Base-by-base conservation (phyloP, 2,888 invertebrate genomes). In the Parnassius smintheus region DNA sequence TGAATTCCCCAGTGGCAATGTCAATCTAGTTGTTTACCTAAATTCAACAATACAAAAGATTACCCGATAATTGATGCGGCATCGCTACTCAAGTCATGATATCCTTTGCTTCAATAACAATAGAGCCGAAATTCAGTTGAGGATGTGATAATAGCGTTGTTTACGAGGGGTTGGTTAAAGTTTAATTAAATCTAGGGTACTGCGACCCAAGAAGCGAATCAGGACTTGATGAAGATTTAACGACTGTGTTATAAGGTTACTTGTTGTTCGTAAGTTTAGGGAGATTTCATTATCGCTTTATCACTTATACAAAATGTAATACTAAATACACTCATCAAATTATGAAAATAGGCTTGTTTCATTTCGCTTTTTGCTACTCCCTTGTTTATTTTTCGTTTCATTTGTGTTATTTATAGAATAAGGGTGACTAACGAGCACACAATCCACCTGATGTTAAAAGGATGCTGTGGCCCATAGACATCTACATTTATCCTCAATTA, bases 161-260 rank as follows among this genome's bases (percentile, higher is more conserved):
- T 89, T 89, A 88, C 88, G 82, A 84, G 83, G 79, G 78, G 75
- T 88, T 85, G 83, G 86, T 86, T 86, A 85, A 90, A 89, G 88
- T 90, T 90, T 88, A 90, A 90, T 90, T 90, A 88, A 88, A 88
- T 85, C 77, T 82, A 78, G 83, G 82, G 71, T 66, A 69, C 67
- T 68, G 67, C 66, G 67, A 66, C 68, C 59, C 64, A 72, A 67
- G 75, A 72, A 73, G 71, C 73, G 74, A 75, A 73, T 75, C 73
- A 72, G 74, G 18, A 18, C 18, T 18, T 18, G 18, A 18, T 18
- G 18, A 18, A 18, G 18, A 18, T 18, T 18, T 18, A 18, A 18
- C 18, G 18, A 18, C 18, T 18, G 18, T 18, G 18, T 18, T 18
- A 18, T 18, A 18, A 18, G 18, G 18, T 18, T 18, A 18, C 18